Conservation (phyloP, 2,888 invertebrate genomes). For the Ormyrus pomaceus region DNA sequence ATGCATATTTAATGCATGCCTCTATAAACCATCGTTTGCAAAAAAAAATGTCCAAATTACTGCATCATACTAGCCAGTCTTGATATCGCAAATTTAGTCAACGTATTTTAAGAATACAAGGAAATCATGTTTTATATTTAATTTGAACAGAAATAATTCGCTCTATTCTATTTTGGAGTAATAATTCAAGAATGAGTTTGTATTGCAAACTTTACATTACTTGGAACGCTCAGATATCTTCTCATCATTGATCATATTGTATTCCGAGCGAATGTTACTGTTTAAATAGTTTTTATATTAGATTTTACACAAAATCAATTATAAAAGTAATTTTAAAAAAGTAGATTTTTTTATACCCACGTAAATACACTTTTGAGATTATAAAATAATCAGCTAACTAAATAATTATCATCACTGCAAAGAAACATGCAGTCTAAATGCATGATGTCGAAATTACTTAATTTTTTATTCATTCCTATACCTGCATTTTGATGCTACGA, state of each 20-base stretch:
- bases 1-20: no score
- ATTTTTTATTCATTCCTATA: slow-evolving; percentile 31
- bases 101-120: not conserved
- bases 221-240: slow-evolving; percentile 61
- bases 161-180: slow-evolving; percentile 43
- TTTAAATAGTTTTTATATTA: slow-evolving; percentile 24
- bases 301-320: not conserved
- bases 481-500: slow-evolving; percentile 29
- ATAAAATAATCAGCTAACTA: not conserved
- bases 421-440: slow-evolving; percentile 21
- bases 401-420: not conserved
- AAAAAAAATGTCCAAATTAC: slow-evolving; percentile 13
- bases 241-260: not conserved
- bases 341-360: not conserved
- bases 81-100: slow-evolving; percentile 44
- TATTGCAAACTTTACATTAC: slow-evolving; percentile 71
- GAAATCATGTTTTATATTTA: slow-evolving; percentile 12
- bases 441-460: not conserved
- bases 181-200: slow-evolving; percentile 71
- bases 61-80: slow-evolving; percentile 47
- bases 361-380: not conserved
- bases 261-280: slow-evolving; percentile 43
- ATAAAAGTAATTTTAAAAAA: slow-evolving; percentile 3
- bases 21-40: not conserved
- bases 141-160: slow-evolving; percentile 45